Conservation (phyloP, 1,140 invertebrate species). For the Drosophila ananassae region DNA sequence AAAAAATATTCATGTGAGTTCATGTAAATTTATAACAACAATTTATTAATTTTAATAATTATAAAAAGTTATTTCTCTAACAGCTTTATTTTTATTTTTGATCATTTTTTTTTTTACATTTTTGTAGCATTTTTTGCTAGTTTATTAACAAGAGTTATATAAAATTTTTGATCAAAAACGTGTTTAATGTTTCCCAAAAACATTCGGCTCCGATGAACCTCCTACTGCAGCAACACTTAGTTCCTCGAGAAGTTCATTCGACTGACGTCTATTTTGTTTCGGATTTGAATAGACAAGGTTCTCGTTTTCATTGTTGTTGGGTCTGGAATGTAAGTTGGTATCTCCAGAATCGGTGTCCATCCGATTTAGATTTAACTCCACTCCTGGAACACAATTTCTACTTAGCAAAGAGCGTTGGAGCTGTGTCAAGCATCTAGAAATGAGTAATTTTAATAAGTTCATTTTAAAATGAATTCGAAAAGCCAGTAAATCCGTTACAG, state of each 20-base stretch:
- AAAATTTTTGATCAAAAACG: not conserved
- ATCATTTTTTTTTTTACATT: conserved; percentile 54
- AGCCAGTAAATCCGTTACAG: not conserved
- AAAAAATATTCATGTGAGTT: too few species aligned
- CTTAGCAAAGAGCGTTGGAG: conserved; percentile 77
- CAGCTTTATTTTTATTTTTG: conserved; percentile 12
- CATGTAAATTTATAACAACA: too few species aligned
- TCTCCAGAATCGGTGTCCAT: conserved; percentile 31
- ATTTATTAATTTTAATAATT: too few species aligned
- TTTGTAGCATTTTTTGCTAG: conserved; percentile 77
- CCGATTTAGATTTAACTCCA: conserved; percentile 44
- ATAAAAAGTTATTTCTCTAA: not conserved
- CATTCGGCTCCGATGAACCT: conserved; percentile 53
- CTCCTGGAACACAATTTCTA: conserved; percentile 39
- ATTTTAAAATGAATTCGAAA: conserved; percentile 9
- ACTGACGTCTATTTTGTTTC: conserved; percentile 60
- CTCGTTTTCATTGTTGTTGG: conserved; percentile 36
- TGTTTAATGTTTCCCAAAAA: conserved; percentile 72
- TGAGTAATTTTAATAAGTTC: not conserved
- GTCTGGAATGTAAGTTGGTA: conserved; percentile 23
- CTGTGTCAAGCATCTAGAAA: conserved; percentile 84
- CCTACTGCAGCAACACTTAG: conserved; percentile 39
- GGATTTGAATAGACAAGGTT: conserved; percentile 45
- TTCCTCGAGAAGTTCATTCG: conserved; percentile 74
- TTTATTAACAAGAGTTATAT: conserved; percentile 12